Base-by-base conservation (phyloP, 2,113 vertebrate genomes). In the Gulo gulo region DNA sequence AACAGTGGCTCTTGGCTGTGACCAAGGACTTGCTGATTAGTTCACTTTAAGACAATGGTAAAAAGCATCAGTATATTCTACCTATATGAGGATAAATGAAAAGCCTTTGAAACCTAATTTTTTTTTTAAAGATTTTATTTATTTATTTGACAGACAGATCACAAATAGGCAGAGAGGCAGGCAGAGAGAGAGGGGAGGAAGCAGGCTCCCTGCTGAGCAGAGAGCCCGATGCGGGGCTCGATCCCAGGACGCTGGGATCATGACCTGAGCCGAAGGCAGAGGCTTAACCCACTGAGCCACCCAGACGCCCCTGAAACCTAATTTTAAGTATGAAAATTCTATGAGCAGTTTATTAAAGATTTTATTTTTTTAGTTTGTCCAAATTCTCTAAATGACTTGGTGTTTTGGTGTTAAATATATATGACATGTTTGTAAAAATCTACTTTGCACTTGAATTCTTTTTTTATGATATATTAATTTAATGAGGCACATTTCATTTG, bases 361-460 rank as follows among this genome's bases (percentile, higher is more conserved):
- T 71, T 65, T 16, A 74, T 57, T 23, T 94, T 78, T 86, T 69
- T 71, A 26, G 11, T 63, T 95, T 95, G 16, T 76, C n/a, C 83
- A 31, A 55, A 82, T 55, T 91, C 59, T 83, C 29, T 74, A 76
- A 88, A 73, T 88, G 13, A 93, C 31, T 76, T 94, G 8, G 11
- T 50, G 13, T 9, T 92, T 96, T 79, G 23, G 29, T 84, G 87
- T 87, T 96, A 95, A 78, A 76, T 50, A 21, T 36, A 63, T 31
- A n/a, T 91, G n/a, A 7, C 1, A 80, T 69, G 11, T 88, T 83
- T 96, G 21, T 94, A 89, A 91, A 97, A 96, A 39, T 69, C 8
- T 1, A 91, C 7, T 92, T 78, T 83, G 39, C 24, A 67, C 24
- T 97, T 96, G 92, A 69, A 42, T 79, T 88, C 24, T 29, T 94